Evolutionary conservation across 2,797 vertebrate genomes (phyloP).

Genomic region (Coilia nasus): DNA sequence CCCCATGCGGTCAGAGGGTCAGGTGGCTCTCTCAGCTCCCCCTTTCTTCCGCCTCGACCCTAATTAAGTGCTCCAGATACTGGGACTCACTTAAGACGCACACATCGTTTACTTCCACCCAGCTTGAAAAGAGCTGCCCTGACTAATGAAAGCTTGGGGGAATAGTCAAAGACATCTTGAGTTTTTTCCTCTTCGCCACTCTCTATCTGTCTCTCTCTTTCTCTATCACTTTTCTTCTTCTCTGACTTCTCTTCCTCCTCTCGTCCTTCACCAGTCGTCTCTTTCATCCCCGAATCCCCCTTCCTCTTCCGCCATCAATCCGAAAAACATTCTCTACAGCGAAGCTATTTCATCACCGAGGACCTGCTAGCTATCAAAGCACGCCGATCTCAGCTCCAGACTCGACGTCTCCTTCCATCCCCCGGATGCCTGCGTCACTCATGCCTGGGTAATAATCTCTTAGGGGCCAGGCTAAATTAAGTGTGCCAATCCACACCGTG

Average conservation of each 20-base stretch:
- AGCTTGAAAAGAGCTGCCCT: slow-evolving; percentile 18
- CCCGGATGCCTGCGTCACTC: background rate
- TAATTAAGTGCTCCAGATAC: slow-evolving; percentile 63
- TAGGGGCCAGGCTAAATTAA: background rate
- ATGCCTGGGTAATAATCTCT: background rate
- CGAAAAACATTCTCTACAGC: slow-evolving; percentile 27
- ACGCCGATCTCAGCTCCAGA: slow-evolving; percentile 20
- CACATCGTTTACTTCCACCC: slow-evolving; percentile 31
- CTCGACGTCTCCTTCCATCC: background rate
- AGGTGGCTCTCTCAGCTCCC: slow-evolving; percentile 48
- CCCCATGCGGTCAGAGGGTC: slow-evolving; percentile 49
- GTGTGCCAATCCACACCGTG: slow-evolving; percentile 10
- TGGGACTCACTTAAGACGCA: slow-evolving; percentile 42
- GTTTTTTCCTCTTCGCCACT: background rate
- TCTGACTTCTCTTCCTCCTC: background rate
- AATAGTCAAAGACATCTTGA: slow-evolving; percentile 43
- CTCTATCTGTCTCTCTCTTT: slow-evolving; percentile 18
- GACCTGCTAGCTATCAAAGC: slow-evolving; percentile 37
- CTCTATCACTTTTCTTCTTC: slow-evolving; percentile 2
- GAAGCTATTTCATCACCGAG: slow-evolving; percentile 38
- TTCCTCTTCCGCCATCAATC: slow-evolving; percentile 39
- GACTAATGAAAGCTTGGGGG: slow-evolving; percentile 55
- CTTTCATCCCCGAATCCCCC: slow-evolving; percentile 12
- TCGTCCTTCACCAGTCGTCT: background rate
- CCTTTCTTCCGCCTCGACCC: slow-evolving; percentile 56